A percentile compares a stretch with the other conserved stretches of the same genome.
Conservation (phyloP, 1,140 invertebrate genomes). For the Saccostrea cuccullata region DNA sequence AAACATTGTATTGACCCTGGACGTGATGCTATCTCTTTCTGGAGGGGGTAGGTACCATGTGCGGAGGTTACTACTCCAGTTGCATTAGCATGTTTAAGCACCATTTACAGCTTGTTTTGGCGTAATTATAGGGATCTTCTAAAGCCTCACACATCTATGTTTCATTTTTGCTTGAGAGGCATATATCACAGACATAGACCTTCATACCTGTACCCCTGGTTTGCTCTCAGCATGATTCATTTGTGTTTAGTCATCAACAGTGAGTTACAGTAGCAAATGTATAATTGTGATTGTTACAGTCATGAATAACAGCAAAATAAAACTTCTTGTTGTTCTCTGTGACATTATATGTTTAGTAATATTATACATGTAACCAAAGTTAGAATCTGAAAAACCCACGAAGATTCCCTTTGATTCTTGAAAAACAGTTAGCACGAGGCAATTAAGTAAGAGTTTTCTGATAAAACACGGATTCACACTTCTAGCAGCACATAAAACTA, state of each 20-base stretch:
- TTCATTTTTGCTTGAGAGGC: not conserved
- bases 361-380: too few relatives aligned
- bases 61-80: not conserved
- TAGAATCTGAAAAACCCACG: too few relatives aligned
- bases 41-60: not conserved
- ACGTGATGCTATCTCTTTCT: slow-evolving; percentile 4
- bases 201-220: not conserved
- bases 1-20: slow-evolving; percentile 3
- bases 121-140: not conserved
- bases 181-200: not conserved
- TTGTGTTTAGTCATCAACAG: not conserved
- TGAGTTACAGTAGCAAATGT: too few relatives aligned
- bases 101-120: not conserved
- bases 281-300: too few relatives aligned
- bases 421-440: not conserved
- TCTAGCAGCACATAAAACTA: not conserved
- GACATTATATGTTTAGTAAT: too few relatives aligned
- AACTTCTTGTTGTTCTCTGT: too few relatives aligned
- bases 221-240: slow-evolving; percentile 9
- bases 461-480: slow-evolving; percentile 4
- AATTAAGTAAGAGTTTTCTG: not conserved
- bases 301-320: too few relatives aligned
- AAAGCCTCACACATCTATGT: not conserved
- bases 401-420: too few relatives aligned
- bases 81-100: slow-evolving; percentile 26